Evolutionary conservation across 2,113 vertebrate genomes (phyloP).

Genomic region (Carassius carassius): DNA sequence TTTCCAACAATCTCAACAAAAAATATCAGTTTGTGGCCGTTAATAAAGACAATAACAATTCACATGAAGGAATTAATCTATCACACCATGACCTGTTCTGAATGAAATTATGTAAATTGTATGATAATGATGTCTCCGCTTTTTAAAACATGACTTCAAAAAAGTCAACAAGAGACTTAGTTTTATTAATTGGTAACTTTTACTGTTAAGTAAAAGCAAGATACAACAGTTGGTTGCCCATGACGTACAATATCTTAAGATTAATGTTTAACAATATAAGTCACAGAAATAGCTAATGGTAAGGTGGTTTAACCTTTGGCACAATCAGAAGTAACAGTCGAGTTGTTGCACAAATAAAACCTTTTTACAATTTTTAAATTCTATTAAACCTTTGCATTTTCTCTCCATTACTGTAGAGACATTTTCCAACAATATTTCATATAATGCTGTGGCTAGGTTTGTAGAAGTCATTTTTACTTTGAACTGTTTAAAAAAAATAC

Average conservation of each 20-base stretch:
- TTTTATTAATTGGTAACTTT: constrained; percentile 23
- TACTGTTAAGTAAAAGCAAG: not conserved
- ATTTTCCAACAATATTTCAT: not conserved
- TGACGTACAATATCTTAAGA: not conserved
- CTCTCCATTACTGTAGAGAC: not conserved
- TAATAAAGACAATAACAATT: not conserved
- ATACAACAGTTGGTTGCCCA: constrained; percentile 2
- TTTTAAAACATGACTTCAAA: not conserved
- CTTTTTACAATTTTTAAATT: not conserved
- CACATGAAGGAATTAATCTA: not conserved
- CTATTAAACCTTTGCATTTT: not conserved
- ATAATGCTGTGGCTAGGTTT: not conserved
- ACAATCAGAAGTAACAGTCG: constrained; percentile 51
- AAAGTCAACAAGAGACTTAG: not conserved
- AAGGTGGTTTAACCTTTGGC: constrained; percentile 49
- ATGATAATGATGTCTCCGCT: not conserved
- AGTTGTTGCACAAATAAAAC: constrained; percentile 42
- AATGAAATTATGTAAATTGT: not conserved
- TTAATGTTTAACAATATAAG: not conserved
- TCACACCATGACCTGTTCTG: not conserved
- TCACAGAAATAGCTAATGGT: not conserved
- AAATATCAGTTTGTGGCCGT: not conserved
- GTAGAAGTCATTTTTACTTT: not conserved
- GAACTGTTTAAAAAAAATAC: not conserved
- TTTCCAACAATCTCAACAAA: not conserved